Base-by-base conservation (phyloP, 2,888 invertebrate genomes). In the Scaptomyza reducta region DNA sequence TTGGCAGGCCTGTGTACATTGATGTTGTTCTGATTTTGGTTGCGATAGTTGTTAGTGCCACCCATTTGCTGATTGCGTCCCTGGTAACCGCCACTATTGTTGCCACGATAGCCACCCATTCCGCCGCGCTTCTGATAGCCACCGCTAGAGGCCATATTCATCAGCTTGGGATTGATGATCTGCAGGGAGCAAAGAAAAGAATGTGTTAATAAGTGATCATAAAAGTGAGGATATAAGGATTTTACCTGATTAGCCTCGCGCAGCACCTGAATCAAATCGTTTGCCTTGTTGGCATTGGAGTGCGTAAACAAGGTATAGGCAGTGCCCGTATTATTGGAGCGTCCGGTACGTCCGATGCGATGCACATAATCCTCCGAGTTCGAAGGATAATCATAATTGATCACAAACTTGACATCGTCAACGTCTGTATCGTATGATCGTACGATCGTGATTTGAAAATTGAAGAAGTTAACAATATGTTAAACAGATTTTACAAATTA, bases 371-470 rank as follows among this genome's bases (percentile, higher is more conserved):
- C 99, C 93, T 99, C 99, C 3, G 98, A 98, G 92, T 97, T 97
- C 91, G 97, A 97, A 61, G 99, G 99, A 92, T 98, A 99, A 93
- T 99, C 99, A 94, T 96, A 98, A 94, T 99, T 99, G 93, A 99
- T 98, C 89, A 99, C 99, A 94, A 97, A 98, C 94, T 98, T 98
- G 91, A 99, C 98, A 93, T 99, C 99, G 92, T 98, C 98, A 92
- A 99, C 98, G 95, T 99, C 99, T 99, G 80, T 78, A 74, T 68
- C 6, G 65, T 44, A 38, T 25, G 25, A 57, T 47, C 6, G 65
- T 44, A 38, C 18, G 25, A 57, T 47, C 44, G 49, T 55, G 49
- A 69, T 87, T 83, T 86, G 87, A 77, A 88, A 87, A 88, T 83
- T 88, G 87, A 77, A 84, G 78, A 88, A 77, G 64, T 77, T 53